A percentile compares a stretch with the other conserved stretches of the same genome.
These are phyloP conservation scores for Capromys pilorides DNA, from an alignment of 2,797 vertebrate genomes.

Conservation along the genomic window DNA sequence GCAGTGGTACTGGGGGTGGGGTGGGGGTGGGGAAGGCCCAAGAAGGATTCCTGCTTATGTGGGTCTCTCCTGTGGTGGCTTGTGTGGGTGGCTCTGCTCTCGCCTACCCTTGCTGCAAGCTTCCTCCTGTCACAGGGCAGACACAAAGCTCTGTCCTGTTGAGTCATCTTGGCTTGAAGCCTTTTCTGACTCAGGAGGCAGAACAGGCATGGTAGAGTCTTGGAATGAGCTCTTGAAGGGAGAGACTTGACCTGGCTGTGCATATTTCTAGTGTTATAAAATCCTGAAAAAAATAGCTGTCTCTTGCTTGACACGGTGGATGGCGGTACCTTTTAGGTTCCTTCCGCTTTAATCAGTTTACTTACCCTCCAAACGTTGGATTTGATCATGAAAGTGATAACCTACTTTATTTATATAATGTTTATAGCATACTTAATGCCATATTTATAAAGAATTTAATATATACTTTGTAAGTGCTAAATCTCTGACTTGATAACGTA, in stretches of 20 bases:
- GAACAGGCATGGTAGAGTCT: constrained; percentile 23
- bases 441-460: neutral
- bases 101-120: neutral
- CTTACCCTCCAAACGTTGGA: constrained; percentile 50
- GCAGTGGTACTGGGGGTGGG: neutral
- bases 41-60: neutral
- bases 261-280: constrained; percentile 75
- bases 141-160: constrained; percentile 12
- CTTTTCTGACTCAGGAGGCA: constrained; percentile 23
- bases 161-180: constrained; percentile 65
- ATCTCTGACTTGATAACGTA: constrained; percentile 49
- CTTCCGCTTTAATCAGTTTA: neutral
- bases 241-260: constrained; percentile 66
- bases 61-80: neutral
- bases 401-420: neutral
- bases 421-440: neutral
- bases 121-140: neutral
- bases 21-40: neutral
- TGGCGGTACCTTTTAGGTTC: neutral
- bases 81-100: accelerated
- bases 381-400: neutral
- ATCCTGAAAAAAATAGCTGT: constrained; percentile 62
- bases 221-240: constrained; percentile 66
- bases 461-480: constrained; percentile 5
- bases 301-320: constrained; percentile 52